Evolutionary conservation across 2,888 invertebrate species (phyloP), one percentile per base, ranked within the genome.

Genomic region (Parnassius smintheus): DNA sequence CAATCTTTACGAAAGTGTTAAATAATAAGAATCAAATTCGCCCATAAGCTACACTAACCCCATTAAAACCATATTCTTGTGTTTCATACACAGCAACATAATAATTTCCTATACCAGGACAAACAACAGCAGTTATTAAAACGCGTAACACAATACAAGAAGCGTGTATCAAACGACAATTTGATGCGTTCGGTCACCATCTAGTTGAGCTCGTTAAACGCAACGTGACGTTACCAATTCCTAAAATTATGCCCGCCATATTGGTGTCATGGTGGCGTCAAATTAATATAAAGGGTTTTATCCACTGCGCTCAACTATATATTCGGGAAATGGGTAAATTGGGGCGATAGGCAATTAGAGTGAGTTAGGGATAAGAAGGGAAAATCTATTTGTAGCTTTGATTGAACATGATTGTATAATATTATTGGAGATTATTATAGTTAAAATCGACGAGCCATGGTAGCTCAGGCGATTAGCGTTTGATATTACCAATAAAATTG

Each of bases 141-240:
- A 78, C 75, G 74, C 74, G 83, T 81, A 80, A 76, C 72, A 64
- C 70, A 78, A 85, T 76, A 83, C 71, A 72, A 80, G 72, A 65
- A 74, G 73, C 78, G 70, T 75, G 77, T 76, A 81, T 78, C 76
- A 76, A 77, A 77, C 79, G 75, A 78, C 81, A 81, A 85, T 83
- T 85, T 82, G 79, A 82, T 80, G 81, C 77, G 80, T 78, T 77
- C 82, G 81, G 80, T 76, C 82, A 80, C 83, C 75, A 77, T 77
- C 87, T 85, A 84, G 85, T 91, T 91, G 81, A 90, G 90, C 90
- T 89, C 79, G 90, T 91, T 91, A 89, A 85, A 72, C 70, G 69
- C 59, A 65, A 72, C 75, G 77, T 81, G 82, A 81, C 81, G 82
- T 80, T 80, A 82, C 78, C 85, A 85, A 86, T 86, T 87, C 83